Percentiles rank a stretch among this genome's conserved stretches.
These are phyloP conservation scores for Acleris emargana DNA, from an alignment of 2,888 invertebrate species.

Conservation along the genomic window DNA sequence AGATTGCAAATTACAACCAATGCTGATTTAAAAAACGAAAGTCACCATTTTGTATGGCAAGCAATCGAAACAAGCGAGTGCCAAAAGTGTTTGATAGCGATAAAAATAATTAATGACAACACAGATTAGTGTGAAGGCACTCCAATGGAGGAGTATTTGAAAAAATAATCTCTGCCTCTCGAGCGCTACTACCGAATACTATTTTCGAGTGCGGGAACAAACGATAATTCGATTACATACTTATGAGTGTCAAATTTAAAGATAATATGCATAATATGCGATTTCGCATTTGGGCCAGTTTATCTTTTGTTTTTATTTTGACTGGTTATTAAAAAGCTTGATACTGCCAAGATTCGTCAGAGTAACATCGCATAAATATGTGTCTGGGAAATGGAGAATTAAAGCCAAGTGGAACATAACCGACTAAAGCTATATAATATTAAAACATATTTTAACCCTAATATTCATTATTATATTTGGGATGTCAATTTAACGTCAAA, in stretches of 20 bases:
- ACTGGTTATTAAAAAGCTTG: too few relatives aligned
- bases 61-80: constrained; percentile 61
- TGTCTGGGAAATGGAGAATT: too few relatives aligned
- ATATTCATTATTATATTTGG: too few relatives aligned
- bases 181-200: constrained; percentile 72
- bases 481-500: too few relatives aligned
- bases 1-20: neutral
- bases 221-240: constrained; percentile 36
- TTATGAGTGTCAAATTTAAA: constrained; percentile 34
- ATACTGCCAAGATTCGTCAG: too few relatives aligned
- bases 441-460: too few relatives aligned
- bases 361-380: too few relatives aligned
- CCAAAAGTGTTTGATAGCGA: constrained; percentile 80
- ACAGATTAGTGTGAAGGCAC: constrained; percentile 79
- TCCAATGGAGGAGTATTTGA: constrained; percentile 81
- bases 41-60: constrained; percentile 52
- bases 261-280: constrained; percentile 27
- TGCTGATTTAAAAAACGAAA: constrained; percentile 46
- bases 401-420: too few relatives aligned
- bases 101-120: constrained; percentile 83
- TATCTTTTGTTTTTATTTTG: constrained; percentile 5
- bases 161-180: constrained; percentile 81
- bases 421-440: too few relatives aligned
- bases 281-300: neutral
- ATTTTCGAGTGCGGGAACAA: constrained; percentile 72